Percentiles rank a stretch among this genome's conserved stretches.
These are phyloP conservation scores for Amphipoea oculea DNA, from an alignment of 2,888 invertebrate species.

Conservation along the genomic window DNA sequence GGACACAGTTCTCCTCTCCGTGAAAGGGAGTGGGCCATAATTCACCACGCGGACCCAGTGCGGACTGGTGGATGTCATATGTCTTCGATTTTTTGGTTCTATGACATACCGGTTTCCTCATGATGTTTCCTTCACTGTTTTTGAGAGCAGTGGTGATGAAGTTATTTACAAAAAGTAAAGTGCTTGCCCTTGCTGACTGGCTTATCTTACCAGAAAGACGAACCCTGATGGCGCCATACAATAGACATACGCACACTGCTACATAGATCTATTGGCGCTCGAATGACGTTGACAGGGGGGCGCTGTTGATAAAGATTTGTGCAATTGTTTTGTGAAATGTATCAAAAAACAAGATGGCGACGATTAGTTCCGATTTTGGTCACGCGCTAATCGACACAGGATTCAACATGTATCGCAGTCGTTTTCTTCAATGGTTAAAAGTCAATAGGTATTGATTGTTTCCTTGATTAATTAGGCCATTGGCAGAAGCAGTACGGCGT, in stretches of 20 bases:
- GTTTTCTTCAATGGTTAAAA: background rate
- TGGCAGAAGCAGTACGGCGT: slow-evolving; percentile 27
- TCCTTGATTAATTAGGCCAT: slow-evolving; percentile 27
- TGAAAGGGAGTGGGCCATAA: background rate
- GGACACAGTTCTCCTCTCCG: background rate
- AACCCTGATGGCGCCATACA: background rate
- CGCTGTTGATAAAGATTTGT: background rate
- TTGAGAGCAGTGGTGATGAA: background rate
- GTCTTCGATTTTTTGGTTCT: background rate
- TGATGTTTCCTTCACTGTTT: background rate
- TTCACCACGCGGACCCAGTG: background rate
- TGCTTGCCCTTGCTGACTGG: background rate
- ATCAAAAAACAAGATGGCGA: background rate
- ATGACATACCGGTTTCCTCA: background rate
- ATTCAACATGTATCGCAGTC: background rate
- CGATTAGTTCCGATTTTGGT: background rate
- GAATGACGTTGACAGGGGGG: background rate
- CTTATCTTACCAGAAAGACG: background rate
- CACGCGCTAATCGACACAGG: background rate
- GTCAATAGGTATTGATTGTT: background rate
- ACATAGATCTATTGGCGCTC: background rate
- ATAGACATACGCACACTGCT: background rate
- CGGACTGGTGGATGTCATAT: background rate
- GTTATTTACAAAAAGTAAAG: background rate
- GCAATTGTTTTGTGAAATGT: background rate